Evolutionary conservation across 1,140 invertebrate species (phyloP).

Genomic region (Drosophila paulistorum): DNA sequence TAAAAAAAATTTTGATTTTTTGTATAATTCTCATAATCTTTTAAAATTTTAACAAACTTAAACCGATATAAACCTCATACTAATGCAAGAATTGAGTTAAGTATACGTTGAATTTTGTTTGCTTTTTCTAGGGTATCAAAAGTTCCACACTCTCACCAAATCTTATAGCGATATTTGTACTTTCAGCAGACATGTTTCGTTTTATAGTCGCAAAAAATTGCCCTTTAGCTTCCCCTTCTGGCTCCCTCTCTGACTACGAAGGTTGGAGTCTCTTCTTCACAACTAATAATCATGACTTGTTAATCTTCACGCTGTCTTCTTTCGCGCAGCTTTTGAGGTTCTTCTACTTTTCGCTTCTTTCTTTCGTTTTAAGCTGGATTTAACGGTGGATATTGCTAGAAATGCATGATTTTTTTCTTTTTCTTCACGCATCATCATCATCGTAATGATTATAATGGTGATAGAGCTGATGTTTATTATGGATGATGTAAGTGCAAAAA

Average conservation of each 20-base stretch:
- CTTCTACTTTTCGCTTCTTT: constrained; percentile 11
- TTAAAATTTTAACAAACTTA: too few relatives aligned
- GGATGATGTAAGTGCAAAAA: constrained; percentile 66
- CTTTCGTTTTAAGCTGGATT: constrained; percentile 7
- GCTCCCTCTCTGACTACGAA: neutral
- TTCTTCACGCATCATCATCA: constrained; percentile 57
- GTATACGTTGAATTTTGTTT: too few relatives aligned
- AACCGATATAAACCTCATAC: too few relatives aligned
- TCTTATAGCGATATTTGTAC: neutral
- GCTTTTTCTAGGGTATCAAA: neutral
- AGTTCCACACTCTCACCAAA: neutral
- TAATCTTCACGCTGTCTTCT: constrained; percentile 72
- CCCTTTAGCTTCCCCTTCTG: neutral
- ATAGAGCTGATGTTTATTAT: constrained; percentile 49
- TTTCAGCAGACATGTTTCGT: constrained; percentile 8
- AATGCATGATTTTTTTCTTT: neutral
- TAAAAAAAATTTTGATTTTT: too few relatives aligned
- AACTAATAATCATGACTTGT: constrained; percentile 80
- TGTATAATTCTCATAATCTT: too few relatives aligned
- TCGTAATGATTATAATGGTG: constrained; percentile 28
- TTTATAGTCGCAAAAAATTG: constrained; percentile 9
- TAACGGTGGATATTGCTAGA: constrained; percentile 2
- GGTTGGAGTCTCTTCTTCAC: constrained; percentile 38
- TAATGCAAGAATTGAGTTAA: too few relatives aligned
- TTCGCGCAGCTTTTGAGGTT: constrained; percentile 18